phyloP scores from a whole-genome alignment of 2,888 invertebrate species.

The Cataglyphis cursor region DNA sequence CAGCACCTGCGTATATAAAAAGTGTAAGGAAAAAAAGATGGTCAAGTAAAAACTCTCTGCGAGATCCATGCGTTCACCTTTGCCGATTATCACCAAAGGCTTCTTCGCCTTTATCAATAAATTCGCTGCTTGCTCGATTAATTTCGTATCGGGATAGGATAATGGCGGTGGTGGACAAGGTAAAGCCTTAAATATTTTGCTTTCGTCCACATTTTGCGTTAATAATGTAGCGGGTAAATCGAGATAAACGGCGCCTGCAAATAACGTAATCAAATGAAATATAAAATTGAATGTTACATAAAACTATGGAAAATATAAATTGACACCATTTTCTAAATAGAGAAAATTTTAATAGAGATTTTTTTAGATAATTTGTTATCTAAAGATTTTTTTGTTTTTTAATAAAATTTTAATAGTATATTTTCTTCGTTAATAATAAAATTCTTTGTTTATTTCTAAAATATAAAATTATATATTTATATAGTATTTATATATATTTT shows the following conservation, averaged over 20 bases:
- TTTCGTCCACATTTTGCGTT: constrained; percentile 87
- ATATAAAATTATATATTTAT: too few relatives aligned
- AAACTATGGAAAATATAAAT: neutral
- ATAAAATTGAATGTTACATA: neutral
- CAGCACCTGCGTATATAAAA: constrained; percentile 89
- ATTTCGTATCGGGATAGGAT: constrained; percentile 90
- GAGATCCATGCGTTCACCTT: constrained; percentile 87
- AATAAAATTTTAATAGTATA: neutral
- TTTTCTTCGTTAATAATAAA: neutral
- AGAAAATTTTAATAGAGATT: neutral
- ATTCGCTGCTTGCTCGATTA: constrained; percentile 91
- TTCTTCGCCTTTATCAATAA: constrained; percentile 91
- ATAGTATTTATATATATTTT: too few relatives aligned
- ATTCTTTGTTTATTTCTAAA: neutral
- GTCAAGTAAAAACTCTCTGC: neutral
- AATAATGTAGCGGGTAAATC: constrained; percentile 96
- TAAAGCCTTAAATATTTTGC: constrained; percentile 78
- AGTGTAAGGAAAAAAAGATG: neutral
- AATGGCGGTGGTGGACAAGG: constrained; percentile 89
- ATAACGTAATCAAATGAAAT: neutral
- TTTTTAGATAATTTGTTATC: neutral
- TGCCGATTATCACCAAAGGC: constrained; percentile 97
- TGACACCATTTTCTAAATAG: neutral
- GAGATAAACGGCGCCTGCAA: constrained; percentile 91
- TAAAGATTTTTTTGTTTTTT: neutral